Percentiles rank a stretch among this genome's conserved stretches.
phyloP scores from a whole-genome alignment of 2,797 vertebrate genomes.

The Tapirus indicus region DNA sequence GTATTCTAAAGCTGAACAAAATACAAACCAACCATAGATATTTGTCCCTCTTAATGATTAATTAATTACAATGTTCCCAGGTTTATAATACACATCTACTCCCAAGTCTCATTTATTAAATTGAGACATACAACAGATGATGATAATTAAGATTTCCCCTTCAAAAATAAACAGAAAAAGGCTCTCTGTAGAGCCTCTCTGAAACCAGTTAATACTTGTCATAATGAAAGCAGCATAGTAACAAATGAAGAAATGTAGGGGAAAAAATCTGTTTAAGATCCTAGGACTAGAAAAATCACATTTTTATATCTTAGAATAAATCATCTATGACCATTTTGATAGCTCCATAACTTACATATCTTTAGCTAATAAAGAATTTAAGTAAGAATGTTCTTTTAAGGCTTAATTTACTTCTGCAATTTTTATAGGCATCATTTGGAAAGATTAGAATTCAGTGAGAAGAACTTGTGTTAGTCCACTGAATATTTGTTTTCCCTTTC shows the following conservation, averaged over 20 bases:
- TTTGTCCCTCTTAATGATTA: neutral
- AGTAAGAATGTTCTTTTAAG: neutral
- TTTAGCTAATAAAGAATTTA: constrained; percentile 26
- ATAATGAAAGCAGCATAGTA: neutral
- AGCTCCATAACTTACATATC: neutral
- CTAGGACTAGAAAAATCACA: neutral
- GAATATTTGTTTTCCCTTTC: neutral
- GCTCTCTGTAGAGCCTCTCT: neutral
- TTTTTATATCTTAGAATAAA: constrained; percentile 3
- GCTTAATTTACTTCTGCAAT: neutral
- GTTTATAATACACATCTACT: neutral
- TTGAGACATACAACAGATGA: constrained; percentile 20
- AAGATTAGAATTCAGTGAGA: constrained; percentile 39
- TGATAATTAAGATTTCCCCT: neutral
- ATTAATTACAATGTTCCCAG: neutral
- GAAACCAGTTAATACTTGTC: constrained; percentile 11
- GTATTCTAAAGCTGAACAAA: neutral
- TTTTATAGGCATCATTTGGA: constrained; percentile 8
- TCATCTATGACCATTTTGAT: neutral
- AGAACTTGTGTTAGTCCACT: neutral
- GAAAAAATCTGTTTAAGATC: neutral
- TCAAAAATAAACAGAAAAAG: constrained; percentile 31
- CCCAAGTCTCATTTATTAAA: constrained; percentile 10
- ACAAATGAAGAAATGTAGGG: neutral
- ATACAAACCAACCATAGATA: neutral